Percentiles rank a stretch among this genome's conserved stretches.
Conservation (phyloP, 2,797 vertebrate genomes). For the Gymnothorax reevesii region DNA sequence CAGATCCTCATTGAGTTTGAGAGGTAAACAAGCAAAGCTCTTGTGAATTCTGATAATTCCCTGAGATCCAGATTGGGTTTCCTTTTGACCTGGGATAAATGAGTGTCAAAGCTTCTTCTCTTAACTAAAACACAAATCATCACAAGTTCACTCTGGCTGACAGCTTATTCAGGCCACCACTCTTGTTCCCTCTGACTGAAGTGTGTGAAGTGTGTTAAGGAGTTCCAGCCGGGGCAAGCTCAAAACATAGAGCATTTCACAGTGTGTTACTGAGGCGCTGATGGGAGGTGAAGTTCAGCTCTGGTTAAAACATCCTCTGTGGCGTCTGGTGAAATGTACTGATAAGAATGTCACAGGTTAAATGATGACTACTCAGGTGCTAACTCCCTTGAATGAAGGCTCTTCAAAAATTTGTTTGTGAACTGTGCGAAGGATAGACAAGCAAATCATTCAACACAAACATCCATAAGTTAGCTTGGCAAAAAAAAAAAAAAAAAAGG, state of each 20-base stretch:
- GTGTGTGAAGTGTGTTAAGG: background rate
- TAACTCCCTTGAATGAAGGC: background rate
- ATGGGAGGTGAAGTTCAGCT: background rate
- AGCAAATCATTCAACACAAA: background rate
- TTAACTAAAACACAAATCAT: conserved; percentile 10
- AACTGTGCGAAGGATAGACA: background rate
- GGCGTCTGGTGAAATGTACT: background rate
- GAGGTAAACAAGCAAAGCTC: background rate
- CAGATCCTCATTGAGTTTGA: background rate
- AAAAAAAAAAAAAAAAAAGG: background rate
- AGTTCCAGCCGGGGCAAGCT: background rate
- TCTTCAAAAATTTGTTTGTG: background rate
- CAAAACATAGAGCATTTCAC: background rate
- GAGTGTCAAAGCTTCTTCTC: conserved; percentile 2
- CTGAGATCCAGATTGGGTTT: background rate
- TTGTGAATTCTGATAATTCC: conserved; percentile 26
- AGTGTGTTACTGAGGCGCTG: background rate
- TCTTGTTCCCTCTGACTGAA: background rate
- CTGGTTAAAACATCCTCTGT: background rate
- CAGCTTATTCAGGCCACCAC: background rate
- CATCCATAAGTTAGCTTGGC: background rate
- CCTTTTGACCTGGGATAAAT: conserved; percentile 19
- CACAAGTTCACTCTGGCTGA: conserved; percentile 11
- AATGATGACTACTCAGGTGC: background rate
- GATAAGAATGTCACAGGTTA: background rate